Conservation (phyloP, 1,140 invertebrate genomes). For the Lanistes nyassanus region DNA sequence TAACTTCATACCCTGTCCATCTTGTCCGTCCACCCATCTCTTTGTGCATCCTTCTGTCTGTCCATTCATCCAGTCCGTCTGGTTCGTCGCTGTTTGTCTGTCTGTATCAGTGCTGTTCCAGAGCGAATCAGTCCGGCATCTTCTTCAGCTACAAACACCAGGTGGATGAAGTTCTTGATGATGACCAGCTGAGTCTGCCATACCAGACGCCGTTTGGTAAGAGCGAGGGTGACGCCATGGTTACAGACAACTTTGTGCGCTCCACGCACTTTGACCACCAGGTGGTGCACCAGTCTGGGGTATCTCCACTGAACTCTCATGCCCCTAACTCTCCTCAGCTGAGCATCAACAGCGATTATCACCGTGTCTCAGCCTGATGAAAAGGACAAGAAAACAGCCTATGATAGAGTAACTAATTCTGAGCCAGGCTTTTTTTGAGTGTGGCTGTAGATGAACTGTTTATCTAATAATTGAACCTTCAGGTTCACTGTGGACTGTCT, state of each 20-base stretch:
- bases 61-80: neutral
- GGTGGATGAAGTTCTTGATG: conserved; percentile 81
- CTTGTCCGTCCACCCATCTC: neutral
- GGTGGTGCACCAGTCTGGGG: neutral
- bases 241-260: conserved; percentile 81
- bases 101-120: conserved; percentile 60
- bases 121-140: conserved; percentile 79
- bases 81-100: neutral
- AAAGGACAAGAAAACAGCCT: conserved; percentile 9
- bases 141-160: conserved; percentile 86
- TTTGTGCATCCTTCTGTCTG: conserved; percentile 5
- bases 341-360: conserved; percentile 30
- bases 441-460: too few relatives aligned
- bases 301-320: neutral
- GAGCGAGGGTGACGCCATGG: conserved; percentile 54
- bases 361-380: conserved; percentile 20
- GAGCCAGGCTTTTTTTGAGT: too few relatives aligned
- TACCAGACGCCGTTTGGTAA: conserved; percentile 74
- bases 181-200: conserved; percentile 81
- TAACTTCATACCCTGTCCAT: neutral
- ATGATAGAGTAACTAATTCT: too few relatives aligned
- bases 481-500: too few relatives aligned
- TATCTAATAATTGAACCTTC: too few relatives aligned
- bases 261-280: conserved; percentile 75
- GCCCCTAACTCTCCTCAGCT: neutral